Base-by-base conservation (phyloP, 2,888 invertebrate genomes). In the Cheilosia variabilis region DNA sequence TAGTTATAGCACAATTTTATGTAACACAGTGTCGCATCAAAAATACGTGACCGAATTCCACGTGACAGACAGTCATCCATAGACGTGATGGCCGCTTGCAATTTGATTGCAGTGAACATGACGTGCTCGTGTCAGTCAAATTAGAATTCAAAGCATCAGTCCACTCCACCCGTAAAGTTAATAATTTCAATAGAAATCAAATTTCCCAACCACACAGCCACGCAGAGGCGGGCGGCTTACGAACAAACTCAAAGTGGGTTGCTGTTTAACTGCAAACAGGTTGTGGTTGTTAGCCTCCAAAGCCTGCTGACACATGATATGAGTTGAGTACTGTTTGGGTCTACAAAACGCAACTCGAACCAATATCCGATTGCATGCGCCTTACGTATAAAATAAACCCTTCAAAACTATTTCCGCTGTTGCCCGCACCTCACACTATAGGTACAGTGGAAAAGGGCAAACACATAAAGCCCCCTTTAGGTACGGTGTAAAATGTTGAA, bases 371-470 rank as follows among this genome's bases (percentile, higher is more conserved):
- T 58, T 58, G 55, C 63, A 57, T 63, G 47, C 27, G 17, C 53
- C 9, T n/a, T n/a, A n/a, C 10, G 22, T 31, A 22, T 13, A 22
- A 15, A 17, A 9, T 31, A 13, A 47, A 55, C 34, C 52, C 43
- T 22, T 41, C 24, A 57, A 57, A 57, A 19, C 37, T 31, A 37
- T 65, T 43, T 63, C 55, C 31, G 52, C 13, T 69, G 9, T 31
- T 13, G 19, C 31, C n/a, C 15, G 3, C 34, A n/a, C 45, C 19
- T 17, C 17, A 37, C 4, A 37, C 60, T 34, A 37, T 53, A 45
- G 53, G 24, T 52, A n/a, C n/a, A n/a, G n/a, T n/a, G n/a, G 68
- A 69, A 47, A 47, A 55, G 41, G 66, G 41, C 58, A 68, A 6
- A 17, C 41, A 50, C 75, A 76, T 76, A 22, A 53, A 77, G 19